Evolutionary conservation across 2,888 invertebrate genomes (phyloP).

Genomic region (Andrena haemorrhoa): DNA sequence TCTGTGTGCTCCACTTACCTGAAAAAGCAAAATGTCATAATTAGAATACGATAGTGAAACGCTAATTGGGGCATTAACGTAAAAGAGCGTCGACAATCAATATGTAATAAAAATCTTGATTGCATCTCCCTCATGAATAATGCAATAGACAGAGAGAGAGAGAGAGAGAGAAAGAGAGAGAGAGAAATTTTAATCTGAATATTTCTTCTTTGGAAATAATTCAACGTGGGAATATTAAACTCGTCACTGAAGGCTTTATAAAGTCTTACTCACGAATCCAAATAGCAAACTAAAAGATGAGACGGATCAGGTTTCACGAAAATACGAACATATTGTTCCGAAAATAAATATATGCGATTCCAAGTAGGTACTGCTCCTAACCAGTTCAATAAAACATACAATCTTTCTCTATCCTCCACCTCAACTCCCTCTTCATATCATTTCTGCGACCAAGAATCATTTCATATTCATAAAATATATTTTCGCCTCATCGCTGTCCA

Average conservation of each 20-base stretch:
- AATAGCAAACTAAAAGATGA: background rate
- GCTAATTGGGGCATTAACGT: no score
- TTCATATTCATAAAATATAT: conserved; percentile 29
- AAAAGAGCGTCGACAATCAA: background rate
- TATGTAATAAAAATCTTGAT: background rate
- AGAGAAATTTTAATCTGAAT: background rate
- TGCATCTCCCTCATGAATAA: background rate
- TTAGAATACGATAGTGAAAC: background rate
- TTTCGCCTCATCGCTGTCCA: background rate
- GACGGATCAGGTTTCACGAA: background rate
- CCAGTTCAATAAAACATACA: background rate
- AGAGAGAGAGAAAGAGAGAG: background rate
- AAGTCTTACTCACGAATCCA: background rate
- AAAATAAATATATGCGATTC: background rate
- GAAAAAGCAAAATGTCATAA: background rate
- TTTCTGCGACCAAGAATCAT: background rate
- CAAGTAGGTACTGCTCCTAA: background rate
- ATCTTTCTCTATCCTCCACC: background rate
- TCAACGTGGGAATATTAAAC: background rate
- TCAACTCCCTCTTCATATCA: background rate
- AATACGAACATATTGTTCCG: background rate
- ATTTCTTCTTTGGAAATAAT: background rate
- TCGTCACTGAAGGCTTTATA: background rate
- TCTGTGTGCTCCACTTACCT: conserved; percentile 2
- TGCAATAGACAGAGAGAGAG: background rate